Base-by-base conservation (phyloP, 2,797 vertebrate species). In the Scolopax bukidnonensis region DNA sequence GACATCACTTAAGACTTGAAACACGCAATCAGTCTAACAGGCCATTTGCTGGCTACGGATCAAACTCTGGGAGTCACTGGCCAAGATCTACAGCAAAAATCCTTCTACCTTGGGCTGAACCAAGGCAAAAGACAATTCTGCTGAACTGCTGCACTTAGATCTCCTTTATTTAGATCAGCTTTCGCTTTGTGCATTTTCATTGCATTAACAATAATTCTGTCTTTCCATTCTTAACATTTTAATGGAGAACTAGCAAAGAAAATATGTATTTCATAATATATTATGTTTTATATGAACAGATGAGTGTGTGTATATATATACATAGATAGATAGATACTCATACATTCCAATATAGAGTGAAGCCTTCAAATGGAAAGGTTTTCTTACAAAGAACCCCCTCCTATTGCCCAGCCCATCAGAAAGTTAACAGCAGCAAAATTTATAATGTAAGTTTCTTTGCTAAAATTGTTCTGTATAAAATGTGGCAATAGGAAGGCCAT, bases 341-440 rank as follows among this genome's bases (percentile, higher is more conserved):
- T 92, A 96, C 74, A 79, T 74, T 87, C 84, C 87, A 59, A 83
- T 81, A 92, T 28, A 92, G 45, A 94, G 68, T 56, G 78, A 95
- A 95, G 90, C 80, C 81, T 95, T 94, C 83, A 30, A 65, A 63
- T 41, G 38, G 56, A 76, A 86, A 60, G 81, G 27, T 45, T 74
- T 88, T 91, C 60, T 84, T 68, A 77, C 28, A 59, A 53, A 59
- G 79, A 90, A 69, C n/a, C 47, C 47, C 48, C 40, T 76, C 73
- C 43, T 84, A 33, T 24, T 82, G 60, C 32, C 60, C 47, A 94
- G 32, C 30, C 57, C 51, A 71, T 47, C 40, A 38, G 70, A 87
- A 77, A 86, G 40, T 65, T 65, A 81, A 81, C 50, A 87, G 67
- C 85, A 91, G 43, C 73, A 79, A 91, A 88, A 65, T 51, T 82